Evolutionary conservation across 2,113 vertebrate genomes (phyloP).

Genomic region (Archilochus colubris): DNA sequence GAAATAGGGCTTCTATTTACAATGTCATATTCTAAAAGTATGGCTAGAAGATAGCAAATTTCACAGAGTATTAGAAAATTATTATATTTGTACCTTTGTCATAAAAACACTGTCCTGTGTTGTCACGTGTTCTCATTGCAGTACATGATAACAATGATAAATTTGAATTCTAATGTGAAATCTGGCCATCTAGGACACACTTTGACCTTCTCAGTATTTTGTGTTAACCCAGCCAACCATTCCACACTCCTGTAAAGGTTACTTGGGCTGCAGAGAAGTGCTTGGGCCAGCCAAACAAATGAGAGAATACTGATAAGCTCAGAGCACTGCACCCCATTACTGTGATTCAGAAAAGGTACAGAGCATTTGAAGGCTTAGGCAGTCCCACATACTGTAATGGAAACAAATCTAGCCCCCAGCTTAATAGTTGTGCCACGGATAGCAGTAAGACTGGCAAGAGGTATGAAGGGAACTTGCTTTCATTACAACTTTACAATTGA

Average conservation of each 20-base stretch:
- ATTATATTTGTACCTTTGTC: neutral
- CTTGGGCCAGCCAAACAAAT: neutral
- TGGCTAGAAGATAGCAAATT: neutral
- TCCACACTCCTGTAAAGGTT: neutral
- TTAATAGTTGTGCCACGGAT: neutral
- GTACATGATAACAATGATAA: neutral
- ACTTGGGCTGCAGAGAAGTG: neutral
- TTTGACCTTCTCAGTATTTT: neutral
- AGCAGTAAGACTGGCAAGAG: neutral
- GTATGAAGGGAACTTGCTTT: neutral
- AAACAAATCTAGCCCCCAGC: neutral
- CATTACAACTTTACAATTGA: neutral
- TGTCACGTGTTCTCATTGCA: neutral
- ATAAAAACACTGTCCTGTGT: neutral
- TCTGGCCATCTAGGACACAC: neutral
- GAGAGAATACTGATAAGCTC: neutral
- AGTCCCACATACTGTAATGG: neutral
- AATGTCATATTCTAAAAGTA: neutral
- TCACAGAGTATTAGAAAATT: neutral
- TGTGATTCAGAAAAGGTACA: accelerated
- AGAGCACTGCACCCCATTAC: neutral
- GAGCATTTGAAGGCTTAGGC: neutral
- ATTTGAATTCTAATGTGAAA: neutral
- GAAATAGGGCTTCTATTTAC: neutral
- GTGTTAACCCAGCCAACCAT: neutral